phyloP scores from a whole-genome alignment of 2,888 invertebrate species.

The Eilema griseolum region DNA sequence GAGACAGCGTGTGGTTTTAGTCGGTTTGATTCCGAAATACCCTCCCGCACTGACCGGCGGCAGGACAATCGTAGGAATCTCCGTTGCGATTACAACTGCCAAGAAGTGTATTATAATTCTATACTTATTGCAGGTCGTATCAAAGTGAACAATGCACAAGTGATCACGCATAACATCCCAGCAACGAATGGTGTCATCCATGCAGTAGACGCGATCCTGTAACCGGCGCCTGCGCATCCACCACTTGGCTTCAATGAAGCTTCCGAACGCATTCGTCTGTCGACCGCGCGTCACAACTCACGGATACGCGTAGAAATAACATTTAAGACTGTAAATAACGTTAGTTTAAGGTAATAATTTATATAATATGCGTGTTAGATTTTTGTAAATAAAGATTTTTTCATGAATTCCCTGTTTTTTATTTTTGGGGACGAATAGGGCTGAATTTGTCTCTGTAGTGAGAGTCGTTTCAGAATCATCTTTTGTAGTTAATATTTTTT shows the following conservation, averaged over 20 bases:
- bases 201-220: slow-evolving; percentile 89
- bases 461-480: no score
- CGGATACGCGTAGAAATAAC: slow-evolving; percentile 38
- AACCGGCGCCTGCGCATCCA: slow-evolving; percentile 43
- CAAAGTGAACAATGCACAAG: slow-evolving; percentile 93
- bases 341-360: slow-evolving; percentile 81
- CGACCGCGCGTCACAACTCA: slow-evolving; percentile 29
- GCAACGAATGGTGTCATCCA: slow-evolving; percentile 96
- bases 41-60: no score
- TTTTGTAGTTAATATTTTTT: no score
- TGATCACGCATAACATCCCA: slow-evolving; percentile 94
- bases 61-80: not conserved
- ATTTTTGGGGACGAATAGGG: not conserved
- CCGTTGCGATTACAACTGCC: not conserved
- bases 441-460: no score
- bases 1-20: no score
- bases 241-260: slow-evolving; percentile 78
- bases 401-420: slow-evolving; percentile 26
- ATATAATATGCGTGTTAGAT: slow-evolving; percentile 70
- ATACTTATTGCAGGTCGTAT: slow-evolving; percentile 89
- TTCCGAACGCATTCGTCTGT: slow-evolving; percentile 37
- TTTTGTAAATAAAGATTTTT: slow-evolving; percentile 82
- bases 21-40: no score
- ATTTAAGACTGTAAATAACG: slow-evolving; percentile 84
- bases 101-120: not conserved